A percentile compares a stretch with the other conserved stretches of the same genome.
Conservation (phyloP, 1,140 invertebrate species). For the Tachypleus tridentatus region DNA sequence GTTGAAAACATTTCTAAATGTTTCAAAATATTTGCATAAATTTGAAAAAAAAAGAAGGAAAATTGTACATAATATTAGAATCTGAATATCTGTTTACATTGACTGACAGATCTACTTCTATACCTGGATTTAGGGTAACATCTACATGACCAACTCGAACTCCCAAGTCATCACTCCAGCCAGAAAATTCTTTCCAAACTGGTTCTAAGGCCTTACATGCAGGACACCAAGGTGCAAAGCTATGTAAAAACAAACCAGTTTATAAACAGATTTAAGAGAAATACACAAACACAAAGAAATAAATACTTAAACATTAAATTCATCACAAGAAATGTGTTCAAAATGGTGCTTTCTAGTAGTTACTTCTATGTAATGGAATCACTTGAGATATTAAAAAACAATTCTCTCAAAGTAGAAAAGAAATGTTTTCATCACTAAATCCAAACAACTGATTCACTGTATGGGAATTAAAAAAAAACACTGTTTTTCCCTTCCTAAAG, state of each 20-base stretch:
- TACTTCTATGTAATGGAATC: too few relatives aligned
- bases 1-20: too few relatives aligned
- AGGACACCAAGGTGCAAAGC: constrained; percentile 98
- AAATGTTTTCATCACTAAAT: too few relatives aligned
- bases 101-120: neutral
- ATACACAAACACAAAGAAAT: constrained; percentile 1
- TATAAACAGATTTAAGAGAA: neutral
- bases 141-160: constrained; percentile 82
- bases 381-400: too few relatives aligned
- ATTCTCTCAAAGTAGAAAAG: too few relatives aligned
- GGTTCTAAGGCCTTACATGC: constrained; percentile 84
- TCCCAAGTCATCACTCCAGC: constrained; percentile 59
- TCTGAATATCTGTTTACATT: too few relatives aligned
- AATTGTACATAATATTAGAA: too few relatives aligned
- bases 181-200: constrained; percentile 76
- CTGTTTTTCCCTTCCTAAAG: too few relatives aligned
- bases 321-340: neutral
- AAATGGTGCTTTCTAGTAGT: neutral
- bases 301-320: neutral
- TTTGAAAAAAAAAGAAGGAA: too few relatives aligned
- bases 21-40: too few relatives aligned
- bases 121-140: constrained; percentile 59
- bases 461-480: too few relatives aligned
- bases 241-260: constrained; percentile 31
- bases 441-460: too few relatives aligned